Base-by-base conservation (phyloP, 2,888 invertebrate genomes). In the Drosophila longiperda region DNA sequence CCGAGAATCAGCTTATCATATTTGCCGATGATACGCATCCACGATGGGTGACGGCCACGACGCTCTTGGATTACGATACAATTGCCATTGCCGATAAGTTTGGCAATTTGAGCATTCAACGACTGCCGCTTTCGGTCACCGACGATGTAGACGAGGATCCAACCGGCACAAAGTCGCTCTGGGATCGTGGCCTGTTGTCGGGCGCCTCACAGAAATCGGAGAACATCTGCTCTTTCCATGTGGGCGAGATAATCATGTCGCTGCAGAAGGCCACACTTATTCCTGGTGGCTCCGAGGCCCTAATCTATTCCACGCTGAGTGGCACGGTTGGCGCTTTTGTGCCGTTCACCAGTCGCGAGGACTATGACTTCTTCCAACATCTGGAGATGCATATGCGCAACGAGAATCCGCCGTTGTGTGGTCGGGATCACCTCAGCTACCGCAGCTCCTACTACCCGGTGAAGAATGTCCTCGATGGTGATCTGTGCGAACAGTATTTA, bases 141-240 rank as follows among this genome's bases (percentile, higher is more conserved):
- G 99, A 99, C 93, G 99, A 99, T 92, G 98, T 99, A 0, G 99
- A 99, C 92, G 99, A 99, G 93, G 99, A 99, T 94, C 99, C 99
- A 0, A 99, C 99, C 0, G 99, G 99, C 52, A 99, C 98, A 91
- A 99, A 99, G 93, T 98, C 99, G 0, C 94, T 99, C 0, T 99
- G 99, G 99, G 97, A 97, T 91, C 95, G 97, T 92, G 98, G 99
- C 71, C 94, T 98, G 54, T 93, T 99, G 17, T 99, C 98, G 91
- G 99, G 99, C 20, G 99, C 99, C 0, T 98, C 99, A 1, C 99
- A 99, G 91, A 99, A 99, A 93, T 97, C 98, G 0, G 99, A 99
- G 85, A 96, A 98, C 32, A 95, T 98, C 20, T 96, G 97, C 11
- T 97, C 97, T 89, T 99, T 99, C 94, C 99, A 99, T 92, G 95